Conservation (phyloP, 2,797 vertebrate genomes). For the Crypturellus tataupa region DNA sequence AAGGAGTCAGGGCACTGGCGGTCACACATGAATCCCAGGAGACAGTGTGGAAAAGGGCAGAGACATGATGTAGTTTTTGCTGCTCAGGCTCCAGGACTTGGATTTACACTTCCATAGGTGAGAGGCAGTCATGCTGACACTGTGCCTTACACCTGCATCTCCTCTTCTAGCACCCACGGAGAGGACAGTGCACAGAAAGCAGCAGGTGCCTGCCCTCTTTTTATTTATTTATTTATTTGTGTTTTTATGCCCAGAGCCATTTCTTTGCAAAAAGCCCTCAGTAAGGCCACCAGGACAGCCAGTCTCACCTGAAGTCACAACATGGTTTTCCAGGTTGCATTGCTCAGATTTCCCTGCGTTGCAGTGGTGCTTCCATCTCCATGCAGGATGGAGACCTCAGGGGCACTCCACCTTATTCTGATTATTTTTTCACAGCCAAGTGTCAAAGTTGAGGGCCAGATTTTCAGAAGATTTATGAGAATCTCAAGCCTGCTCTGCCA, state of each 20-base stretch:
- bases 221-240: too few species aligned
- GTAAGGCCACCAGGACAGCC: background rate
- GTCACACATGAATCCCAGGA: fast-evolving
- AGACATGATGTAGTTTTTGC: too few species aligned
- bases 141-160: background rate
- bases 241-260: background rate
- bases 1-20: fast-evolving
- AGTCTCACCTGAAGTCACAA: background rate
- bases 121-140: background rate
- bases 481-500: background rate
- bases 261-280: background rate
- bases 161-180: background rate
- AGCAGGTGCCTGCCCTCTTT: background rate
- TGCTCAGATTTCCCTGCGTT: fast-evolving
- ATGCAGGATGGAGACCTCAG: fast-evolving
- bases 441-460: background rate
- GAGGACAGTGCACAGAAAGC: background rate
- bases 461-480: background rate
- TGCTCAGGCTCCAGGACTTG: background rate
- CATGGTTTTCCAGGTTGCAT: background rate
- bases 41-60: fast-evolving
- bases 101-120: background rate
- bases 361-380: fast-evolving
- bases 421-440: background rate
- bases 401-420: fast-evolving